Conservation (phyloP, 2,888 invertebrate species). For the Caenorhabditis japonica region DNA sequence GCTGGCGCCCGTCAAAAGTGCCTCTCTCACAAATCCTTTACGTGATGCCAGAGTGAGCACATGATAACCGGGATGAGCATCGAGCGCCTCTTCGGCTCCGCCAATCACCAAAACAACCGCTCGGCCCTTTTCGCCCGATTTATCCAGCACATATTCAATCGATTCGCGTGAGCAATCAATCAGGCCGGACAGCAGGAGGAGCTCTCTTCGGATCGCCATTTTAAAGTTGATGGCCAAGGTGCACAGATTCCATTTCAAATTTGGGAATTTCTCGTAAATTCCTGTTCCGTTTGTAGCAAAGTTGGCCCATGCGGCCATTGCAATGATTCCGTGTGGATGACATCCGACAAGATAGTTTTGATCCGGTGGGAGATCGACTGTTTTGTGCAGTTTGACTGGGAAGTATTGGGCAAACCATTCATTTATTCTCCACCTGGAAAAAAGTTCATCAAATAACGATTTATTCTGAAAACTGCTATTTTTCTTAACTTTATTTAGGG, state of each 20-base stretch:
- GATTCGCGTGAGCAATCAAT: constrained; percentile 45
- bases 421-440: constrained; percentile 81
- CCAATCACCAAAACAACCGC: constrained; percentile 28
- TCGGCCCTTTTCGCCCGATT: constrained; percentile 19
- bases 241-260: constrained; percentile 52
- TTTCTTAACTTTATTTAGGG: background rate
- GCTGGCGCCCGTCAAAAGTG: constrained; percentile 70
- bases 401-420: constrained; percentile 85
- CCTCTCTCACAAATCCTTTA: constrained; percentile 56
- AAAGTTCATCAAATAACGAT: too few species aligned
- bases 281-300: constrained; percentile 84
- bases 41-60: constrained; percentile 50
- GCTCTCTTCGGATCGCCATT: constrained; percentile 51
- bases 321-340: constrained; percentile 92
- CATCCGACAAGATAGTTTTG: constrained; percentile 81
- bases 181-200: constrained; percentile 78
- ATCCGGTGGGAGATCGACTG: constrained; percentile 82
- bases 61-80: constrained; percentile 83
- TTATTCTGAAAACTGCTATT: background rate
- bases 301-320: constrained; percentile 85
- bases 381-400: constrained; percentile 87
- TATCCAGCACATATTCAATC: constrained; percentile 43
- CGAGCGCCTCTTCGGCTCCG: constrained; percentile 89
- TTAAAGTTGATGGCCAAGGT: constrained; percentile 55
- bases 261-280: constrained; percentile 76